These are phyloP conservation scores for Thecophora atra DNA, from an alignment of 2,888 invertebrate genomes.

Conservation along the genomic window DNA sequence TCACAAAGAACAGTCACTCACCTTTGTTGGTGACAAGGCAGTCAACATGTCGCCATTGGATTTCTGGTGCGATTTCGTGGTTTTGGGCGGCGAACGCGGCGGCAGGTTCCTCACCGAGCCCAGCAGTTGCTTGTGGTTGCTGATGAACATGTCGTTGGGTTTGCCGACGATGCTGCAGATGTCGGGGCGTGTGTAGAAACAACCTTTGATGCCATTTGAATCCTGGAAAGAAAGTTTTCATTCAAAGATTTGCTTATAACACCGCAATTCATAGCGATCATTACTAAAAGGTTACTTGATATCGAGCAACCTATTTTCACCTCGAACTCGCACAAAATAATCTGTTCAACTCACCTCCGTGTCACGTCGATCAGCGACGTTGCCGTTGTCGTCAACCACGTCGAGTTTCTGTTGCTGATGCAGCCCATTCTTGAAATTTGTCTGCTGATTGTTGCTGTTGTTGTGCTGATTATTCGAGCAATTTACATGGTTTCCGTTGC, in stretches of 20 bases:
- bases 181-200: slow-evolving; percentile 57
- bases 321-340: neutral
- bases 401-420: slow-evolving; percentile 40
- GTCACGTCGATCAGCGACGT: slow-evolving; percentile 39
- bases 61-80: slow-evolving; percentile 48
- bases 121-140: slow-evolving; percentile 39
- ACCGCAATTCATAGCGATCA: no score
- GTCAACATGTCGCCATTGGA: slow-evolving; percentile 37
- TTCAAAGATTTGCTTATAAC: neutral
- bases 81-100: slow-evolving; percentile 58
- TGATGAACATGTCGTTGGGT: slow-evolving; percentile 47
- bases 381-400: slow-evolving; percentile 42
- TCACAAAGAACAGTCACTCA: slow-evolving; percentile 39
- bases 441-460: slow-evolving; percentile 43
- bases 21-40: slow-evolving; percentile 55
- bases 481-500: slow-evolving; percentile 43
- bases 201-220: slow-evolving; percentile 42
- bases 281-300: no score
- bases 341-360: slow-evolving; percentile 48
- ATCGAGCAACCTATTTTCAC: no score
- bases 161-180: slow-evolving; percentile 57
- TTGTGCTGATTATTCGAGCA: slow-evolving; percentile 45
- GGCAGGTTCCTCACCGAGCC: slow-evolving; percentile 53
- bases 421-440: slow-evolving; percentile 39
- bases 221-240: slow-evolving; percentile 21